These are phyloP conservation scores for Anastrepha ludens DNA, from an alignment of 1,140 invertebrate species.

Conservation along the genomic window DNA sequence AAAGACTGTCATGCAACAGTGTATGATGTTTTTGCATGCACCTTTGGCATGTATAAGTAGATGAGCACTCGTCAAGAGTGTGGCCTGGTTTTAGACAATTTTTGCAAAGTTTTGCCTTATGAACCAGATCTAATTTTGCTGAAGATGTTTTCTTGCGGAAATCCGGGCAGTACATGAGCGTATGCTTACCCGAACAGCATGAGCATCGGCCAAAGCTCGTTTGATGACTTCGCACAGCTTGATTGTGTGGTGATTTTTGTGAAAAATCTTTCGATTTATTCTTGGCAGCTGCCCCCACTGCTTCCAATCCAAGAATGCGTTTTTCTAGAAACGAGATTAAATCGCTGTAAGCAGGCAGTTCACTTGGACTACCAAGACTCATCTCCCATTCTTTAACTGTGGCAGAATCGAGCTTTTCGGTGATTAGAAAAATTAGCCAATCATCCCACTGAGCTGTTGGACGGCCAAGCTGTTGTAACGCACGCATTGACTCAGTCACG, in stretches of 20 bases:
- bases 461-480: not conserved
- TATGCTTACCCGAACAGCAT: not conserved
- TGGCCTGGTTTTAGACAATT: not conserved
- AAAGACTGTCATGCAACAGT: not conserved
- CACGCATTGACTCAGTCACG: not conserved
- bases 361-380: too few species aligned
- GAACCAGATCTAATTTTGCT: not conserved
- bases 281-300: not conserved
- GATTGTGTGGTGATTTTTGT: not conserved
- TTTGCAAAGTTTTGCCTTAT: not conserved
- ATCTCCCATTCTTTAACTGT: too few species aligned
- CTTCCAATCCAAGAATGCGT: not conserved
- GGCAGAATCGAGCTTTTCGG: not conserved
- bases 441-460: not conserved
- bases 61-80: not conserved
- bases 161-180: not conserved
- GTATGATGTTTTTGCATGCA: not conserved
- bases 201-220: not conserved
- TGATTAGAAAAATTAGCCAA: not conserved
- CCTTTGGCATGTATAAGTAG: not conserved
- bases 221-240: not conserved
- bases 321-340: not conserved
- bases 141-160: not conserved
- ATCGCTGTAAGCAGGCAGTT: not conserved
- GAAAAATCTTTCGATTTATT: not conserved